A percentile compares a stretch with the other conserved stretches of the same genome.
These are phyloP conservation scores for Mungos mungo DNA, from an alignment of 2,113 vertebrate species.

Conservation along the genomic window DNA sequence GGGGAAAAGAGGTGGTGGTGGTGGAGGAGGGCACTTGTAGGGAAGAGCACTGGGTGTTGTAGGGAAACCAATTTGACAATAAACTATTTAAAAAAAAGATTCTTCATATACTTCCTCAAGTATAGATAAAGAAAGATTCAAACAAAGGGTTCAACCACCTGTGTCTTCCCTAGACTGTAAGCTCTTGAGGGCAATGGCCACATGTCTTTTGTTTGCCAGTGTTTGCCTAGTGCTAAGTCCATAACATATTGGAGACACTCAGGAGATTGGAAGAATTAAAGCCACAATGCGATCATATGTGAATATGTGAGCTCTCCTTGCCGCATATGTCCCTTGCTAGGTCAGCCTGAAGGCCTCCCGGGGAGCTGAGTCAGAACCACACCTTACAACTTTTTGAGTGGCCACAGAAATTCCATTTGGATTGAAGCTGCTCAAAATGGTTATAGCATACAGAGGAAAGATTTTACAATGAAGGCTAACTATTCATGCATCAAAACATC, in stretches of 20 bases:
- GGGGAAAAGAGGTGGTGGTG: too few relatives aligned
- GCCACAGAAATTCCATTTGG: neutral
- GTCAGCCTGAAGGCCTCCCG: neutral
- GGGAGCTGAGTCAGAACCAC: neutral
- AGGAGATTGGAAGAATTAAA: neutral
- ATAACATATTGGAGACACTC: neutral
- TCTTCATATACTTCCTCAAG: too few relatives aligned
- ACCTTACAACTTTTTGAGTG: neutral
- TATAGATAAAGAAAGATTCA: neutral
- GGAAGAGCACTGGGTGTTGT: too few relatives aligned
- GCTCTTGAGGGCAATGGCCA: neutral
- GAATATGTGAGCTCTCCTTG: neutral
- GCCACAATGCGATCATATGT: neutral
- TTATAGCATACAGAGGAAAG: neutral
- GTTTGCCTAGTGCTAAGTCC: neutral
- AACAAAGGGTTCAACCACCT: neutral
- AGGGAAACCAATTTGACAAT: too few relatives aligned
- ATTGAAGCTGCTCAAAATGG: conserved; percentile 10
- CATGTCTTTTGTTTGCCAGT: neutral
- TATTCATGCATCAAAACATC: conserved; percentile 36
- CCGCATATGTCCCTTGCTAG: neutral
- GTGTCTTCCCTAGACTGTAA: neutral
- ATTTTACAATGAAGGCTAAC: conserved; percentile 33
- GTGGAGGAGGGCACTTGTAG: too few relatives aligned
- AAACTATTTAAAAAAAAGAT: too few relatives aligned